A percentile compares a stretch with the other conserved stretches of the same genome.
These are phyloP conservation scores for Sinocyclocheilus anophthalmus DNA, from an alignment of 2,113 vertebrate genomes.

Conservation along the genomic window DNA sequence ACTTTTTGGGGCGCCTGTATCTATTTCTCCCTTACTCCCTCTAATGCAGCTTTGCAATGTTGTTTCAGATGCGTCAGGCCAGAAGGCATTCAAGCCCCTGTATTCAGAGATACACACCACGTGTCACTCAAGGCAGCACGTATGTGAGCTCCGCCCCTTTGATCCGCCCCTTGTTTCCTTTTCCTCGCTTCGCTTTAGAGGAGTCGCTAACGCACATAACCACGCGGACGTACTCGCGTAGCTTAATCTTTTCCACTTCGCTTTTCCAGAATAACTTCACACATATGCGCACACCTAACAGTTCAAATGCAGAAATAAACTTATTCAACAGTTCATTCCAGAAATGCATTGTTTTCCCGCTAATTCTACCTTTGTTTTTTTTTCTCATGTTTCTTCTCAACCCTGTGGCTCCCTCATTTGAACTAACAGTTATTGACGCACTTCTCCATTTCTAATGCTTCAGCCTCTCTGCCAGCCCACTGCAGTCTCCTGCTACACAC, in stretches of 20 bases:
- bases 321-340: neutral
- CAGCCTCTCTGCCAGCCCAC: constrained; percentile 41
- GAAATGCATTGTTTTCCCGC: constrained; percentile 49
- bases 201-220: neutral
- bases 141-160: constrained; percentile 85
- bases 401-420: constrained; percentile 2
- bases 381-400: constrained; percentile 39
- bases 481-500: constrained; percentile 28
- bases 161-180: constrained; percentile 65
- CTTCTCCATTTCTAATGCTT: constrained; percentile 33
- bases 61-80: constrained; percentile 99
- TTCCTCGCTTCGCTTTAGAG: constrained; percentile 53
- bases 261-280: constrained; percentile 7
- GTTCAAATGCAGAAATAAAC: neutral
- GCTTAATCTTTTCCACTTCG: neutral
- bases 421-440: constrained; percentile 10
- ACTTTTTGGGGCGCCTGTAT: neutral
- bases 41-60: constrained; percentile 99
- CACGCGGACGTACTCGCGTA: neutral
- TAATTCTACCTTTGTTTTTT: constrained; percentile 46
- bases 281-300: neutral
- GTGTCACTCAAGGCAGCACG: constrained; percentile 95
- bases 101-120: constrained; percentile 98
- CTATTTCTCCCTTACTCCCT: constrained; percentile 73
- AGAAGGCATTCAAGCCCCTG: constrained; percentile 99